These are phyloP conservation scores for Phalacrocorax brasilianus DNA, from an alignment of 2,113 vertebrate genomes.

Conservation along the genomic window DNA sequence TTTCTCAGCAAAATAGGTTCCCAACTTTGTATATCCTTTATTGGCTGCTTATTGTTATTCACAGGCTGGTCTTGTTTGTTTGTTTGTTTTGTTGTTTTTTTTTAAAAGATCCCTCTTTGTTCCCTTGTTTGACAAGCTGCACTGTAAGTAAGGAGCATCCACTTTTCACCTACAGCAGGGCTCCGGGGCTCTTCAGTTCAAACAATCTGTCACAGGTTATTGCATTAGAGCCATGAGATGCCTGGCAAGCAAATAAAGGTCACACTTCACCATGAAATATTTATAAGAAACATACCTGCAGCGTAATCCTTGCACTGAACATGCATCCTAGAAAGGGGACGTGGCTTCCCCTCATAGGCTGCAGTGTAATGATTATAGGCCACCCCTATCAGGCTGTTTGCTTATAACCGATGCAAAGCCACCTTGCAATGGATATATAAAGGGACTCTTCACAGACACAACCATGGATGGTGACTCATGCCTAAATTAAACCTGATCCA, in stretches of 20 bases:
- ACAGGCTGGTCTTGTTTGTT: neutral
- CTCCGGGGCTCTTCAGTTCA: conserved; percentile 22
- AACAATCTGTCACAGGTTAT: conserved; percentile 54
- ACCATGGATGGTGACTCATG: neutral
- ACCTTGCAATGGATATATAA: neutral
- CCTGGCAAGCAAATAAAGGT: conserved; percentile 46
- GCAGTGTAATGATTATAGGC: neutral
- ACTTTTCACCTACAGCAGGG: conserved; percentile 53
- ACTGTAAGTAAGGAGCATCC: neutral
- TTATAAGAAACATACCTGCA: neutral
- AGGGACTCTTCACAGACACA: neutral
- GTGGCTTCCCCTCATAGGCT: neutral
- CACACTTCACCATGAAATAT: conserved; percentile 26
- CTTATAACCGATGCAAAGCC: neutral
- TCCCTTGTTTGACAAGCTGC: neutral
- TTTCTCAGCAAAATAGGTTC: neutral
- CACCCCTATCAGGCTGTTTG: neutral
- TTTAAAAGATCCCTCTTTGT: neutral
- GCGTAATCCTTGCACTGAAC: neutral
- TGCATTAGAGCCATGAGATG: conserved; percentile 8
- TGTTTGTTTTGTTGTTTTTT: neutral
- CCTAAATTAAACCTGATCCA: neutral
- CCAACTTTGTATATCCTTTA: neutral
- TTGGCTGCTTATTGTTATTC: neutral
- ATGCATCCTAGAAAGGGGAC: neutral